phyloP scores from a whole-genome alignment of 92 coral and sea anemone species.

The Parazoanthus darwini region DNA sequence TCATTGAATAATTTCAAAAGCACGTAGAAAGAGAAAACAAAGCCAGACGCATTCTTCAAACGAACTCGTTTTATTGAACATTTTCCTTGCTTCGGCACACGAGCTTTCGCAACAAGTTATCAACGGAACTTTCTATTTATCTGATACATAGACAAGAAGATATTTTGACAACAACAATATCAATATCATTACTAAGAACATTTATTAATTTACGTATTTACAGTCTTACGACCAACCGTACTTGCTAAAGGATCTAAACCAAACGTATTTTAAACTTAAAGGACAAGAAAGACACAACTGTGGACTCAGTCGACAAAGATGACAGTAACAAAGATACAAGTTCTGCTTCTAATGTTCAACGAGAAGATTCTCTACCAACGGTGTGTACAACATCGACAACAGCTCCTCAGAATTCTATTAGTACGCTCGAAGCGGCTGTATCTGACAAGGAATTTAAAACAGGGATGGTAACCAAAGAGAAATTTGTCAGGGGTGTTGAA shows the following conservation, averaged over 20 bases:
- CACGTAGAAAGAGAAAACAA: too few relatives aligned
- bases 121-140: neutral
- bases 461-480: neutral
- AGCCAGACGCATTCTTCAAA: too few relatives aligned
- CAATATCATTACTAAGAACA: neutral
- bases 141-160: too few relatives aligned
- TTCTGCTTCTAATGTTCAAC: neutral
- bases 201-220: neutral
- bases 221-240: neutral
- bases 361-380: neutral
- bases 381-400: neutral
- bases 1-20: too few relatives aligned
- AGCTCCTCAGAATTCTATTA: neutral
- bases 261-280: neutral
- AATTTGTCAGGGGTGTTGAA: neutral
- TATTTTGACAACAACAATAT: neutral
- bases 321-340: neutral
- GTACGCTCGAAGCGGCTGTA: neutral
- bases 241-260: too few relatives aligned
- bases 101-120: too few relatives aligned
- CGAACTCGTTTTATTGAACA: too few relatives aligned
- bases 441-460: neutral
- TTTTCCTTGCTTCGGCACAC: too few relatives aligned
- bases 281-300: conserved; percentile 13
- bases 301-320: neutral